phyloP scores from a whole-genome alignment of 2,888 invertebrate genomes.

The Hyalella azteca region DNA sequence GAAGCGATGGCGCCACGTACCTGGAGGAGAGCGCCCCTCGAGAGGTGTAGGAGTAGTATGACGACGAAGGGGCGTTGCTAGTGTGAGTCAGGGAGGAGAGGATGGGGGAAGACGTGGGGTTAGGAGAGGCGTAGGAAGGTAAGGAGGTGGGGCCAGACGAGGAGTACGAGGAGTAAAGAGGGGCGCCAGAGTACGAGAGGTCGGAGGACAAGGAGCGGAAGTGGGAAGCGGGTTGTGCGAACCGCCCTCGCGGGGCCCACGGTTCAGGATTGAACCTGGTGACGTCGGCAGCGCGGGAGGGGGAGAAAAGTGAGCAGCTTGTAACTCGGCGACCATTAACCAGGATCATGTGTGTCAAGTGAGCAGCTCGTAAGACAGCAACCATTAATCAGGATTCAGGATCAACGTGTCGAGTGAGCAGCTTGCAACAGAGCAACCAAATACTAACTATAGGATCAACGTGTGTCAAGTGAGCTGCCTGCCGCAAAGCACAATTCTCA shows the following conservation, averaged over 20 bases:
- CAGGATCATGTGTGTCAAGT: too few species aligned
- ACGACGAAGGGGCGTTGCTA: neutral
- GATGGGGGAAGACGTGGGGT: conserved; percentile 29
- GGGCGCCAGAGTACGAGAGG: conserved; percentile 44
- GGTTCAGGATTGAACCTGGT: conserved; percentile 59
- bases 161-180: conserved; percentile 48
- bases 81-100: conserved; percentile 7
- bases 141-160: conserved; percentile 23
- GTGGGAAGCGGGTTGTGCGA: conserved; percentile 58
- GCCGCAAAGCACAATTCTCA: too few species aligned
- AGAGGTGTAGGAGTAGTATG: neutral
- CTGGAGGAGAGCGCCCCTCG: neutral
- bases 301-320: too few species aligned
- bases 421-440: too few species aligned
- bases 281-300: neutral
- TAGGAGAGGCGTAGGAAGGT: neutral
- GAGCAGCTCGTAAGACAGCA: too few species aligned
- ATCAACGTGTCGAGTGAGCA: too few species aligned
- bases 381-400: too few species aligned
- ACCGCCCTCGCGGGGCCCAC: conserved; percentile 59
- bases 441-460: too few species aligned
- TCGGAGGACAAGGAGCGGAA: conserved; percentile 58
- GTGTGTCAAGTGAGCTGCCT: too few species aligned
- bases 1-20: conserved; percentile 10
- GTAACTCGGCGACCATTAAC: neutral